A percentile compares a stretch with the other conserved stretches of the same genome.
phyloP scores from a whole-genome alignment of 2,797 vertebrate genomes.

The Neomorphus geoffroyi region DNA sequence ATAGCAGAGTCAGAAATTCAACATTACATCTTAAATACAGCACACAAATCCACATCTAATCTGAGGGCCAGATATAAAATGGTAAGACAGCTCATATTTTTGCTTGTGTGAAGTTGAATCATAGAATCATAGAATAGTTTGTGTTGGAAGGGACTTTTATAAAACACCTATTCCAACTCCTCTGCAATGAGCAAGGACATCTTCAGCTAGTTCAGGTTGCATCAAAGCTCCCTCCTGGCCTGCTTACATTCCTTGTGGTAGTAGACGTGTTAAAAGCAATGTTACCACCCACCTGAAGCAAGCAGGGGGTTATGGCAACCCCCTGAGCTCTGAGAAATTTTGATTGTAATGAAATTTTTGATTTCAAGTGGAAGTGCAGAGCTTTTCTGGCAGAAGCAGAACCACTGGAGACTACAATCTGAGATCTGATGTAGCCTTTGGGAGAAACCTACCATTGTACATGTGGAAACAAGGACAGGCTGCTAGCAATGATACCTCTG shows the following conservation, averaged over 20 bases:
- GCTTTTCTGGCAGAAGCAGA: neutral
- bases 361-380: neutral
- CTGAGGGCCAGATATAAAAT: neutral
- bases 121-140: neutral
- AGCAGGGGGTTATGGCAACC: neutral
- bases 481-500: neutral
- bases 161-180: neutral
- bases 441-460: neutral
- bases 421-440: neutral
- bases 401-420: neutral
- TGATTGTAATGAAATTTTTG: neutral
- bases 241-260: neutral
- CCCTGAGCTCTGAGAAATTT: neutral
- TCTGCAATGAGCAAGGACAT: neutral
- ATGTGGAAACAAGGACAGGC: neutral
- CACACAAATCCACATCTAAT: neutral
- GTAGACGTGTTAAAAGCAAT: neutral
- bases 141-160: neutral
- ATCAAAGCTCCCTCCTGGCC: neutral
- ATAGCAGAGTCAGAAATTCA: constrained; percentile 3
- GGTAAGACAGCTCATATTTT: neutral
- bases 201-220: neutral
- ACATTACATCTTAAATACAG: neutral
- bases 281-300: neutral
- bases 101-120: neutral